A percentile compares a stretch with the other conserved stretches of the same genome.
Evolutionary conservation across 1,140 invertebrate species (phyloP).

Genomic region (Trichonephila clavata): DNA sequence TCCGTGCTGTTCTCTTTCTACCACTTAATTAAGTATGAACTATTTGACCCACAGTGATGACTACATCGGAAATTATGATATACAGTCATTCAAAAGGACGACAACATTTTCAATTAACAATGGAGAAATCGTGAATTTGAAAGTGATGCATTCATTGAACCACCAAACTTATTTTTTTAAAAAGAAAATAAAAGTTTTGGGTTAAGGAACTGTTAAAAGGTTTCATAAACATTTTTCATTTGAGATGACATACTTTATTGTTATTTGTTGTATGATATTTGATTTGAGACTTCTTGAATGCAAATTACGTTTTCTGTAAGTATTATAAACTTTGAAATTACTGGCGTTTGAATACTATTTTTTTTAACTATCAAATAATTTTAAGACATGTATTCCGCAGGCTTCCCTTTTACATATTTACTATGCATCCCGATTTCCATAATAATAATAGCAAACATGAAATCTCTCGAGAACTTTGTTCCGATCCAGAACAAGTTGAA

Average conservation of each 20-base stretch:
- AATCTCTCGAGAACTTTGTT: too few relatives aligned
- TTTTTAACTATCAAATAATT: too few relatives aligned
- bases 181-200: too few relatives aligned
- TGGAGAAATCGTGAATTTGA: background rate
- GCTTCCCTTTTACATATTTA: too few relatives aligned
- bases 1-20: background rate
- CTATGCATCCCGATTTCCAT: too few relatives aligned
- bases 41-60: background rate
- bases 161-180: background rate
- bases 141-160: background rate
- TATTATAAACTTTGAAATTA: too few relatives aligned
- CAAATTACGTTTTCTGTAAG: too few relatives aligned
- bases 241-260: background rate
- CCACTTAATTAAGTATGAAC: background rate
- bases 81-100: background rate
- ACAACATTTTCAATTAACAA: constrained; percentile 28
- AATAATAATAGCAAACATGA: too few relatives aligned
- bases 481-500: too few relatives aligned
- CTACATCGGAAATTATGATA: constrained; percentile 3
- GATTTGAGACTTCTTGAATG: too few relatives aligned
- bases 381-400: too few relatives aligned
- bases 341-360: too few relatives aligned
- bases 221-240: background rate
- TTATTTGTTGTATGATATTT: background rate
- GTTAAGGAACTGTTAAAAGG: background rate